Conservation (phyloP, 2,797 vertebrate genomes). For the Sphenopsis melanotis region DNA sequence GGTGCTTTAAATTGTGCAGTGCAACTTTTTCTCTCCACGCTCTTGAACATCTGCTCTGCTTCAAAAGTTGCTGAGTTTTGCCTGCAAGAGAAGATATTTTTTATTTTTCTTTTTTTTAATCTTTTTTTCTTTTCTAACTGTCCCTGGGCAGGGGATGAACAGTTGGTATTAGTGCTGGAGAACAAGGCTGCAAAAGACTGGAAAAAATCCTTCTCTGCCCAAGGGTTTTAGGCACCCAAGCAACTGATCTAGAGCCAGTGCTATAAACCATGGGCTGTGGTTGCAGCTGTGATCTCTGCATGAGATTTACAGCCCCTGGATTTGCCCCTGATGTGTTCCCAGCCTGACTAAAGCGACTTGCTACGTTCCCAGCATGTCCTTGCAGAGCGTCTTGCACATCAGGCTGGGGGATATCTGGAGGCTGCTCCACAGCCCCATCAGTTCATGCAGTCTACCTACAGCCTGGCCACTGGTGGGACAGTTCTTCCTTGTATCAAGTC, state of each 20-base stretch:
- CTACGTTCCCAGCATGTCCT: neutral
- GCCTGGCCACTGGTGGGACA: neutral
- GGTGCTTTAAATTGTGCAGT: neutral
- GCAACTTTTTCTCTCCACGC: neutral
- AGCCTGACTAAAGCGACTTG: neutral
- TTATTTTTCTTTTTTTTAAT: neutral
- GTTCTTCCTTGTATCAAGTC: neutral
- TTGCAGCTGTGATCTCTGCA: slow-evolving; percentile 21
- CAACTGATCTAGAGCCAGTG: neutral
- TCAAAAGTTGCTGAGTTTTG: neutral
- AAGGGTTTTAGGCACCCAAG: neutral
- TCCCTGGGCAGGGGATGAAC: neutral
- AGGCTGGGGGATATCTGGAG: neutral
- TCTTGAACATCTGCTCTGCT: slow-evolving; percentile 17
- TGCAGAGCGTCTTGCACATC: neutral
- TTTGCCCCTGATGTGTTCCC: neutral
- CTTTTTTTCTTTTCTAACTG: neutral
- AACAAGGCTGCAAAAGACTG: neutral
- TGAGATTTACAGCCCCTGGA: neutral
- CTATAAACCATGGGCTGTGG: neutral
- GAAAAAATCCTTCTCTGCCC: neutral
- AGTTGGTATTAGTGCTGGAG: neutral
- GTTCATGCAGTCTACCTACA: neutral
- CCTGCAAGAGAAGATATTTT: neutral
- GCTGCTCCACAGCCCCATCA: neutral